A percentile compares a stretch with the other conserved stretches of the same genome.
Evolutionary conservation across 2,888 invertebrate genomes (phyloP).

Genomic region (Pseudanteris insignis): DNA sequence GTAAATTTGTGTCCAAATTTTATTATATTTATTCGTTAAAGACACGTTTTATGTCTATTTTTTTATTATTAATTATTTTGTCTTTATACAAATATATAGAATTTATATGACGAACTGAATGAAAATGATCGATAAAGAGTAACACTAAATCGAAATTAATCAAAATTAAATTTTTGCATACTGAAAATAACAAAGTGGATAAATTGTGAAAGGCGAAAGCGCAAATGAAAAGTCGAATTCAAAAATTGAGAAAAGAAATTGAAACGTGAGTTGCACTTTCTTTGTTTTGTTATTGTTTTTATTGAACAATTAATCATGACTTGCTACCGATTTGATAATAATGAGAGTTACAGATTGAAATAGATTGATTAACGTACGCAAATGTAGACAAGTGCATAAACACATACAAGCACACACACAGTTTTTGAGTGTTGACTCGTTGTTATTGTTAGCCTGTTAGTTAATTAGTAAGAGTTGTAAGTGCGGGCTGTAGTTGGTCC

Average conservation of each 20-base stretch:
- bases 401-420: conserved; percentile 57
- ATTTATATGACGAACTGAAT: conserved; percentile 31
- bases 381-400: conserved; percentile 57
- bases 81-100: conserved; percentile 43
- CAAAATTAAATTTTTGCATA: conserved; percentile 12
- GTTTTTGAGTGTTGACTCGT: conserved; percentile 66
- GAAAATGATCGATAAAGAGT: conserved; percentile 29
- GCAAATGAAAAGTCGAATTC: no score
- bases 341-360: conserved; percentile 63
- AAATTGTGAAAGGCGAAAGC: not conserved
- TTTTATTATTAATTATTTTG: conserved; percentile 44
- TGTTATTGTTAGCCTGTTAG: conserved; percentile 68
- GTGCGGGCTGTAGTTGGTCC: conserved; percentile 67
- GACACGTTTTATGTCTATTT: conserved; percentile 44
- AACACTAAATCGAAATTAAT: conserved; percentile 22
- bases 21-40: conserved; percentile 57
- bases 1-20: conserved; percentile 57
- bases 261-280: conserved; percentile 39
- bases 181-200: conserved; percentile 24
- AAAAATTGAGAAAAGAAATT: conserved; percentile 25
- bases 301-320: conserved; percentile 44
- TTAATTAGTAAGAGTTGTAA: conserved; percentile 67
- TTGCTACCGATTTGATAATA: conserved; percentile 59
- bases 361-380: no score
- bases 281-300: conserved; percentile 39